Percentiles rank a stretch among this genome's conserved stretches.
These are phyloP conservation scores for Epistrophella euchroma DNA, from an alignment of 2,888 invertebrate species.

Conservation along the genomic window DNA sequence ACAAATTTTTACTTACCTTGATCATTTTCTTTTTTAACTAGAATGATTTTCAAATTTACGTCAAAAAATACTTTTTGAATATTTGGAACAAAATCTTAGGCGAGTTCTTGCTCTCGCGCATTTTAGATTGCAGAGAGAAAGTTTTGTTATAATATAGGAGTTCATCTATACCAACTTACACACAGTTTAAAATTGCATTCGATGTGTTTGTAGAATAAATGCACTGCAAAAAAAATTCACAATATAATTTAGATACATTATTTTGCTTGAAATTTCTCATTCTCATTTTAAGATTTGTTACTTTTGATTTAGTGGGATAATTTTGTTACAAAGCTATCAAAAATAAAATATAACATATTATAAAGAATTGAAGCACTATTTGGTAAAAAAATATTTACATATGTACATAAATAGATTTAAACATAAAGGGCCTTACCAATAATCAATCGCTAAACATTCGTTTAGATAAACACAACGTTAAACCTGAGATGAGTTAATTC, in stretches of 20 bases:
- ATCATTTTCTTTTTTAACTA: not conserved
- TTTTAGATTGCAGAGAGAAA: conserved; percentile 50
- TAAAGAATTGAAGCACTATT: too few relatives aligned
- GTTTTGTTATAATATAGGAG: conserved; percentile 14
- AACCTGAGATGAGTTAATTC: too few relatives aligned
- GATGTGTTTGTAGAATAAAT: conserved; percentile 53
- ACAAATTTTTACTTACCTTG: not conserved
- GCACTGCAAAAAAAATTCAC: conserved; percentile 56
- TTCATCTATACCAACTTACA: not conserved
- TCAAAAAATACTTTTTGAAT: not conserved
- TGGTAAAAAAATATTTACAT: too few relatives aligned
- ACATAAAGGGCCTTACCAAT: too few relatives aligned
- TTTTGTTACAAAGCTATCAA: too few relatives aligned
- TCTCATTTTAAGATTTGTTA: too few relatives aligned
- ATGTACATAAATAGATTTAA: too few relatives aligned
- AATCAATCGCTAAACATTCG: too few relatives aligned
- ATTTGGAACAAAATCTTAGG: not conserved
- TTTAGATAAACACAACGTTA: too few relatives aligned
- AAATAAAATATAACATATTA: too few relatives aligned
- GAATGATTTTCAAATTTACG: not conserved
- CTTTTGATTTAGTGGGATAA: too few relatives aligned
- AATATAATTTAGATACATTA: not conserved
- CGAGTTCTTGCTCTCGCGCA: conserved; percentile 55
- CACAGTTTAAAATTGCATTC: conserved; percentile 32
- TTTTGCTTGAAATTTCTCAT: too few relatives aligned